Conservation (phyloP, 2,797 vertebrate species). For the Florisuga fusca region DNA sequence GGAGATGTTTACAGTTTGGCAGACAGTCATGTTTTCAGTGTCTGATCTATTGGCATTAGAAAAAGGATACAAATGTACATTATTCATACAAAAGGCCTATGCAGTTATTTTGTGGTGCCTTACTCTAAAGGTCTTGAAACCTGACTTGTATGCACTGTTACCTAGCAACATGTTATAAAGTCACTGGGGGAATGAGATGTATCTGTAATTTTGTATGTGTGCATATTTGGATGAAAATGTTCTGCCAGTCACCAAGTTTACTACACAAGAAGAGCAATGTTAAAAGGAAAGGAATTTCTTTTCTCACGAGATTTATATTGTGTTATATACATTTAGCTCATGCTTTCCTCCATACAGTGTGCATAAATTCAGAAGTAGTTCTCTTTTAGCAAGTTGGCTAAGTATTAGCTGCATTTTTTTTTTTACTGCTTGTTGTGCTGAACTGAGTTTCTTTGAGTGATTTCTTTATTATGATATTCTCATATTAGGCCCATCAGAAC, state of each 20-base stretch:
- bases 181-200: slow-evolving; percentile 80
- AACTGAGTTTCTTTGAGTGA: slow-evolving; percentile 31
- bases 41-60: slow-evolving; percentile 77
- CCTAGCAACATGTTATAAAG: slow-evolving; percentile 88
- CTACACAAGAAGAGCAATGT: slow-evolving; percentile 32
- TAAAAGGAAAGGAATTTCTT: slow-evolving; percentile 63
- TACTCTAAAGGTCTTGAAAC: slow-evolving; percentile 83
- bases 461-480: slow-evolving; percentile 50
- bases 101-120: slow-evolving; percentile 84
- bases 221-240: slow-evolving; percentile 81
- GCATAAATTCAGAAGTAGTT: slow-evolving; percentile 11
- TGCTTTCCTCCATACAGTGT: neutral
- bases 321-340: slow-evolving; percentile 3
- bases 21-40: slow-evolving; percentile 65
- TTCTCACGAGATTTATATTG: slow-evolving; percentile 40
- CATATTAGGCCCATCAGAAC: slow-evolving; percentile 54
- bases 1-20: slow-evolving; percentile 70
- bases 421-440: neutral
- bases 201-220: slow-evolving; percentile 80
- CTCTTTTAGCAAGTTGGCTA: slow-evolving; percentile 18
- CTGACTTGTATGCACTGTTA: slow-evolving; percentile 87
- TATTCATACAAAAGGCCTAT: slow-evolving; percentile 81
- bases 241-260: slow-evolving; percentile 74
- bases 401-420: slow-evolving; percentile 1
- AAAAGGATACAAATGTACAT: slow-evolving; percentile 77